phyloP scores from a whole-genome alignment of 1,140 invertebrate species.

The Teleogryllus occipitalis region DNA sequence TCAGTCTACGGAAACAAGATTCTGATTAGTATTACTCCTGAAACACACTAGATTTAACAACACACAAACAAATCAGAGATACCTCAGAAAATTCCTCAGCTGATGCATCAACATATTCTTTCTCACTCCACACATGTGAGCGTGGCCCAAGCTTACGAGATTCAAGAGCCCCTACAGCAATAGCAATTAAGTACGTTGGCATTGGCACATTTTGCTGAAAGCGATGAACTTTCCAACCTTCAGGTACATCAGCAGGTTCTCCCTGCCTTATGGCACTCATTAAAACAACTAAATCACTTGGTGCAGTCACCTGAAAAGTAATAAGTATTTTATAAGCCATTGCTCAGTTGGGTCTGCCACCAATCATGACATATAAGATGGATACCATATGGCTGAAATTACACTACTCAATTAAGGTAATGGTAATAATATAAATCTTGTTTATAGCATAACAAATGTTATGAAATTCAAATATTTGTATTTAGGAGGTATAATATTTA shows the following conservation, averaged over 20 bases:
- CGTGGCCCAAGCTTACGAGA: slow-evolving; percentile 66
- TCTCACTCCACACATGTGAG: slow-evolving; percentile 82
- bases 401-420: too few relatives aligned
- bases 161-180: slow-evolving; percentile 77
- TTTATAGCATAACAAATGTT: too few relatives aligned
- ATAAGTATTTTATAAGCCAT: neutral
- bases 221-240: slow-evolving; percentile 40
- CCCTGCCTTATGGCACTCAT: slow-evolving; percentile 75
- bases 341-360: too few relatives aligned
- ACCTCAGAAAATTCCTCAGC: slow-evolving; percentile 80
- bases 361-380: too few relatives aligned
- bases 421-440: too few relatives aligned
- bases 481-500: too few relatives aligned
- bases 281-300: slow-evolving; percentile 66
- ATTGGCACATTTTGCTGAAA: slow-evolving; percentile 73
- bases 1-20: slow-evolving; percentile 54
- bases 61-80: slow-evolving; percentile 11
- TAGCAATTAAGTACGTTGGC: slow-evolving; percentile 71
- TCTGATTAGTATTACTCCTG: neutral
- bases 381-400: too few relatives aligned
- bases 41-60: neutral
- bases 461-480: too few relatives aligned
- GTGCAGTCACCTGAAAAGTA: slow-evolving; percentile 54
- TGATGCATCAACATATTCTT: slow-evolving; percentile 71
- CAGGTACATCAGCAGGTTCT: slow-evolving; percentile 31